Base-by-base conservation (phyloP, 2,888 invertebrate species). In the Periphyllus acericola region DNA sequence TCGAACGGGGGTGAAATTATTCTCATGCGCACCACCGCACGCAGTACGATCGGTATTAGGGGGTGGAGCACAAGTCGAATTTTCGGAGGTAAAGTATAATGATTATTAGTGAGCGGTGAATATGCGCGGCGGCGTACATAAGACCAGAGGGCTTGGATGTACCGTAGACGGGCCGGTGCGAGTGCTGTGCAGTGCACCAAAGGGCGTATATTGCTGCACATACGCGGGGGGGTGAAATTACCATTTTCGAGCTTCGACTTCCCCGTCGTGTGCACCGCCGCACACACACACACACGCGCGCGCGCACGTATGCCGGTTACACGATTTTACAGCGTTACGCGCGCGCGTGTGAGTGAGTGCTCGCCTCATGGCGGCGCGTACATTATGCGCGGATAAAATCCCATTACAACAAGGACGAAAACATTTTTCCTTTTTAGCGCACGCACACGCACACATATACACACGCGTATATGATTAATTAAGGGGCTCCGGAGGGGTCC, bases 361-460 rank as follows among this genome's bases (percentile, higher is more conserved):
- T 3, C 19, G 4, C 66, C 3, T 1, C 52, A 6, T 6, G 36
- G 4, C 4, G 4, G 36, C 36, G 36, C 36, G 6, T 6, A 36
- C 36, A 6, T 36, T 36, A 36, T 6, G 36, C 36, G 9, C n/a
- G 78, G 60, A 52, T 68, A 71, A 86, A 80, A 80, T 71, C 86
- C 80, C 80, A 80, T 87, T 80, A 87, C 80, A 36, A 86, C 79
- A n/a, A 29, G 66, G 68, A 78, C 86, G 86, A 80, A 80, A 80
- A 79, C 79, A 72, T 86, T 86, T n/a, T 80, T 86, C 40, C 72
- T 72, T 72, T 86, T 80, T 68, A 21, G 29, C 68, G 4, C 0
- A 14, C 29, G 9, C 21, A 1, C 71, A n/a, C n/a, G 11, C 29
- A 40, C 25, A 4, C 3, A 34, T 21, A 40, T 5, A 74, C 29